Conservation (phyloP, 2,113 vertebrate species). For the Melospiza georgiana region DNA sequence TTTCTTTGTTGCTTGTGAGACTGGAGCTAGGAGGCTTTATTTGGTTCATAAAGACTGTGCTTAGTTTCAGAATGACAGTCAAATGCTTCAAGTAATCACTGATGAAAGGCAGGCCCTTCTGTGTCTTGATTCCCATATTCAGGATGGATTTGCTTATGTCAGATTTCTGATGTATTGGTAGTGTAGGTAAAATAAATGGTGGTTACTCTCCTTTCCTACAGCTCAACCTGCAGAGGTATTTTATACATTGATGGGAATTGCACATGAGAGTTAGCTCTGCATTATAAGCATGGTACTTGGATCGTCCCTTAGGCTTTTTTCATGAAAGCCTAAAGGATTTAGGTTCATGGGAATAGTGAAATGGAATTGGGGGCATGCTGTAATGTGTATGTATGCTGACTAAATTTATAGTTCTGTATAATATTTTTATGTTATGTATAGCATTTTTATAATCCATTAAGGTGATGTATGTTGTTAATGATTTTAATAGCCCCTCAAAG, state of each 20-base stretch:
- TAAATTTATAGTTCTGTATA: neutral
- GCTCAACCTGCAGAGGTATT: neutral
- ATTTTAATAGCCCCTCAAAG: neutral
- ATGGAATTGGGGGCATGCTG: neutral
- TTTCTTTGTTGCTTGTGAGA: neutral
- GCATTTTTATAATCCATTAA: neutral
- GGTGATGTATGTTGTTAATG: neutral
- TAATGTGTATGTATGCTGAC: neutral
- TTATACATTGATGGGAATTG: neutral
- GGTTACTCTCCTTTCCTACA: neutral
- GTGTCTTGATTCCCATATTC: neutral
- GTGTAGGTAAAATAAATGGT: neutral
- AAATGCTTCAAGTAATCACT: neutral
- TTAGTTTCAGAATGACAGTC: neutral
- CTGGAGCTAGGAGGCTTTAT: neutral
- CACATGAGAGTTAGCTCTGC: neutral
- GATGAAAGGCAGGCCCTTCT: neutral
- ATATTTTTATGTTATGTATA: neutral
- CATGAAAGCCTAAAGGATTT: neutral
- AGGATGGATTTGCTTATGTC: neutral
- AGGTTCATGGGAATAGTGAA: neutral
- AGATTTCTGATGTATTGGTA: neutral
- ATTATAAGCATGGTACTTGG: neutral
- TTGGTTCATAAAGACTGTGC: fast-evolving
- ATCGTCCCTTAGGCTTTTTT: neutral